A percentile compares a stretch with the other conserved stretches of the same genome.
These are phyloP conservation scores for Agelastica alni DNA, from an alignment of 2,888 invertebrate genomes.

Conservation along the genomic window DNA sequence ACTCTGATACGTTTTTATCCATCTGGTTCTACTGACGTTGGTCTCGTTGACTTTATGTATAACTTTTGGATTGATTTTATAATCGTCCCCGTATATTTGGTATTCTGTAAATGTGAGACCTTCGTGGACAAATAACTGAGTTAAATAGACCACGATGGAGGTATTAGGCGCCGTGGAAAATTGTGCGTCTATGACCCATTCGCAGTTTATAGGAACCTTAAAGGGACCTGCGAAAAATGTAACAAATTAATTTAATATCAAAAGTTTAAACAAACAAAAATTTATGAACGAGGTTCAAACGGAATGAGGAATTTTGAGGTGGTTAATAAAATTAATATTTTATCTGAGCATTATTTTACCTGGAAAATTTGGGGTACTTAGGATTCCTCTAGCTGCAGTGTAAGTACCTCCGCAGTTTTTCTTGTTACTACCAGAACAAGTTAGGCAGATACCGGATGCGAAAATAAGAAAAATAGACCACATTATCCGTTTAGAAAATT, in stretches of 20 bases:
- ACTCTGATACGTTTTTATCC: constrained; percentile 68
- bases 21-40: constrained; percentile 70
- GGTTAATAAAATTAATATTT: too few species aligned
- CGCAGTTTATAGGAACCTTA: constrained; percentile 77
- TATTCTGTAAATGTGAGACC: constrained; percentile 55
- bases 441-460: background rate
- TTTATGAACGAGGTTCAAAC: too few species aligned
- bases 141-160: constrained; percentile 83
- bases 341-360: constrained; percentile 30
- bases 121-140: constrained; percentile 83
- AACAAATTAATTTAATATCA: too few species aligned
- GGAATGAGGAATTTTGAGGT: too few species aligned
- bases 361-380: constrained; percentile 86
- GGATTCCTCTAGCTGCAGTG: constrained; percentile 68
- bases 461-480: background rate
- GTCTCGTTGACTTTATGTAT: constrained; percentile 71
- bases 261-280: too few species aligned
- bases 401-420: constrained; percentile 68
- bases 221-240: constrained; percentile 78
- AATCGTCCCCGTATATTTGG: constrained; percentile 45
- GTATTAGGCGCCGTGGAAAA: constrained; percentile 58
- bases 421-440: constrained; percentile 16
- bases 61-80: constrained; percentile 59
- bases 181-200: constrained; percentile 87
- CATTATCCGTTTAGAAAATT: too few species aligned